Evolutionary conservation across 2,888 invertebrate species (phyloP).

Genomic region (Callyntrura sp.): DNA sequence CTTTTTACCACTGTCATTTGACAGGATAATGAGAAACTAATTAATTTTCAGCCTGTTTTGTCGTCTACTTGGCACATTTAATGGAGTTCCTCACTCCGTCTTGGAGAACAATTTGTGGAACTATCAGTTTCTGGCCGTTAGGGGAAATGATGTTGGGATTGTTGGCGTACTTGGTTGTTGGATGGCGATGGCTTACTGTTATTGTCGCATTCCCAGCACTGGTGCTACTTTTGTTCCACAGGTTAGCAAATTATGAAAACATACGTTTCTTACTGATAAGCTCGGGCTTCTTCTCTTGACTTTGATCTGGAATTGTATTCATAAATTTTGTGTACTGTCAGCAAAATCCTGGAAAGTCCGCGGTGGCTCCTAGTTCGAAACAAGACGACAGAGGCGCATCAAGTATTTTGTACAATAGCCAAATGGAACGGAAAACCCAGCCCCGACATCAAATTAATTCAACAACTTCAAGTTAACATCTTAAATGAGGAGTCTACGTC

Average conservation of each 20-base stretch:
- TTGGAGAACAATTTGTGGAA: slow-evolving; percentile 78
- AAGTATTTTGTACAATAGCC: slow-evolving; percentile 80
- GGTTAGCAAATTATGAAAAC: neutral
- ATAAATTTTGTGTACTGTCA: too few relatives aligned
- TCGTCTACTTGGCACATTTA: slow-evolving; percentile 77
- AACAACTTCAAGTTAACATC: slow-evolving; percentile 64
- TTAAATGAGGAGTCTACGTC: slow-evolving; percentile 70
- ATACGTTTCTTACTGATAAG: neutral
- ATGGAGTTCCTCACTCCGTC: slow-evolving; percentile 80
- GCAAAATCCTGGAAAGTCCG: slow-evolving; percentile 81
- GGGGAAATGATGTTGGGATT: slow-evolving; percentile 77
- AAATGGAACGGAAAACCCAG: slow-evolving; percentile 76
- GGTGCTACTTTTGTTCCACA: slow-evolving; percentile 61
- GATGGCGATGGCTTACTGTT: slow-evolving; percentile 78
- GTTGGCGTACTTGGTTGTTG: slow-evolving; percentile 70
- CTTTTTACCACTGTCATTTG: neutral
- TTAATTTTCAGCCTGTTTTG: slow-evolving; percentile 69
- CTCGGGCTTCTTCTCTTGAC: too few relatives aligned
- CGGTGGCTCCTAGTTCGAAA: slow-evolving; percentile 81
- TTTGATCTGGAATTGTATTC: too few relatives aligned
- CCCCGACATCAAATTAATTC: slow-evolving; percentile 66
- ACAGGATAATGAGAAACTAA: too few relatives aligned
- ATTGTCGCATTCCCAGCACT: slow-evolving; percentile 67
- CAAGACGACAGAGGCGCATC: slow-evolving; percentile 73
- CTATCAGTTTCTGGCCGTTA: slow-evolving; percentile 72